phyloP scores from a whole-genome alignment of 1,140 invertebrate species.

The Drosophila arizonae region DNA sequence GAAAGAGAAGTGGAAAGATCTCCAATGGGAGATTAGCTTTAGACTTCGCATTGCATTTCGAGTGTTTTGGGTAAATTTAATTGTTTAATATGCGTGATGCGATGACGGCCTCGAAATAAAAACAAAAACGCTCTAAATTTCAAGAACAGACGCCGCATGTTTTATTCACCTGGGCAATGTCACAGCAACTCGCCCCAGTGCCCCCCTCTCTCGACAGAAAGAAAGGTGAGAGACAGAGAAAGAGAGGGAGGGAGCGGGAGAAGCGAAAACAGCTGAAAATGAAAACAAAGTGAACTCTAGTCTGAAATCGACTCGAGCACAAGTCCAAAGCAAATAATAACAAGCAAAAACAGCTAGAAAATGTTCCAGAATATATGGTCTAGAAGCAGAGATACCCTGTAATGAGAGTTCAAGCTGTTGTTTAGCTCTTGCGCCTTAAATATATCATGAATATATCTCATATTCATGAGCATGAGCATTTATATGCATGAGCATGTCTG shows the following conservation, averaged over 20 bases:
- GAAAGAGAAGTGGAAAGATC: too few species aligned
- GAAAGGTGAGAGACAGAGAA: constrained; percentile 10
- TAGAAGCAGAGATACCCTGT: constrained; percentile 16
- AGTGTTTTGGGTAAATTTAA: too few species aligned
- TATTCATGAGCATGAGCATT: too few species aligned
- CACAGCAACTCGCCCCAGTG: constrained; percentile 2
- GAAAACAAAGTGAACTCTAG: constrained; percentile 16
- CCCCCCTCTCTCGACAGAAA: too few species aligned
- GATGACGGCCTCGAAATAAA: constrained; percentile 29
- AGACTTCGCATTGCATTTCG: background rate
- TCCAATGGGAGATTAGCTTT: constrained; percentile 4
- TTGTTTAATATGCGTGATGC: constrained; percentile 38
- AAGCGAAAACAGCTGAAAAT: background rate
- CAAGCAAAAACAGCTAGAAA: background rate
- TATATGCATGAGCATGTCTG: too few species aligned
- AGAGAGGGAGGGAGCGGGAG: constrained; percentile 2
- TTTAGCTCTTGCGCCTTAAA: too few species aligned
- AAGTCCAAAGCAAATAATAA: constrained; percentile 8
- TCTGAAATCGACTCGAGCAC: constrained; percentile 14
- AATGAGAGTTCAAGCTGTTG: background rate
- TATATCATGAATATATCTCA: too few species aligned
- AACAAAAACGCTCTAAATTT: constrained; percentile 32
- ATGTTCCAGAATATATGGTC: background rate
- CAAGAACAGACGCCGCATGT: constrained; percentile 47
- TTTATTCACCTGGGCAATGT: constrained; percentile 50